Conservation (phyloP, 2,797 vertebrate species). For the Pempheris klunzingeri region DNA sequence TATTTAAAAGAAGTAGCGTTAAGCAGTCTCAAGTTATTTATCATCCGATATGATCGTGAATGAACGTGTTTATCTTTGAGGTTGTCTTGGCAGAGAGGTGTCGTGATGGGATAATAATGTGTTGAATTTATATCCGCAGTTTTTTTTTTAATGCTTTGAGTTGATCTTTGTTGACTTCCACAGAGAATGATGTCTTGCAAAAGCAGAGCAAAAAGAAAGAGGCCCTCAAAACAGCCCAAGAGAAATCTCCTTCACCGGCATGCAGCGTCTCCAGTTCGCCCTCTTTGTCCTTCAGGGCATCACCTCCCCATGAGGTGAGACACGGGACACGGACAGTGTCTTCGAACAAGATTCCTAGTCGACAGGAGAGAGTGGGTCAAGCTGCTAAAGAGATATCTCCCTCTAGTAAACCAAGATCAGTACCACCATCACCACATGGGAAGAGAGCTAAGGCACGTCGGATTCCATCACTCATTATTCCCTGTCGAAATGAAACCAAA, state of each 20-base stretch:
- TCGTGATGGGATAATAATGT: too few species aligned
- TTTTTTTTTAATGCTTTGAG: not conserved
- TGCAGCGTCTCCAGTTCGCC: not conserved
- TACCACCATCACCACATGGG: fast-evolving
- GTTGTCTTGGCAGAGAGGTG: too few species aligned
- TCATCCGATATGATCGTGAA: not conserved
- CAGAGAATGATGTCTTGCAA: constrained; percentile 12
- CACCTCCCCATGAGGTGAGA: not conserved
- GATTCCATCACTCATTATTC: not conserved
- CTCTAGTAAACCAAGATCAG: not conserved
- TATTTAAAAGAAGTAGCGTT: not conserved
- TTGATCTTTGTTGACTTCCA: not conserved
- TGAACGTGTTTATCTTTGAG: too few species aligned
- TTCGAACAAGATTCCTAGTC: not conserved
- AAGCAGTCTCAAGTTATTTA: not conserved
- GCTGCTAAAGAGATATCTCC: not conserved
- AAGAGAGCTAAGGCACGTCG: too few species aligned
- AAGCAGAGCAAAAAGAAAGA: not conserved
- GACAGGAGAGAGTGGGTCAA: not conserved
- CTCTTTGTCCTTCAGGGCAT: fast-evolving
- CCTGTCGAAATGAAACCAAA: not conserved
- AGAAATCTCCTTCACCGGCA: not conserved
- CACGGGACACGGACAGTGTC: not conserved
- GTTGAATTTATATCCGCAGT: not conserved
- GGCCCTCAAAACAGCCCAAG: not conserved